A percentile compares a stretch with the other conserved stretches of the same genome.
These are phyloP conservation scores for Galaxias olidus DNA, from an alignment of 2,797 vertebrate genomes.

Conservation along the genomic window DNA sequence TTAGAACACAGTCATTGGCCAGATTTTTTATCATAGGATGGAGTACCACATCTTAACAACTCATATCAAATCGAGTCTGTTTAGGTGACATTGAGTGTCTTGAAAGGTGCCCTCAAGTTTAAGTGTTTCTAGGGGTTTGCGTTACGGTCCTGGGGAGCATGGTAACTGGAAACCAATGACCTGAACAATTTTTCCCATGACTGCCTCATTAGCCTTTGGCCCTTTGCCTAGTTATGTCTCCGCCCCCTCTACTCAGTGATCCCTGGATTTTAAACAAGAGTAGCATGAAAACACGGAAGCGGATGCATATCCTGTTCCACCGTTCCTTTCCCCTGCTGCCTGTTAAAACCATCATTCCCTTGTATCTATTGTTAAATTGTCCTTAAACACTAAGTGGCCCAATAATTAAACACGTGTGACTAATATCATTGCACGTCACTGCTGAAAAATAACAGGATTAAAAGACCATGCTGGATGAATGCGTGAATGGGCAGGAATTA, in stretches of 20 bases:
- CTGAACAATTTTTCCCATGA: slow-evolving; percentile 1
- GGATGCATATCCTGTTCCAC: slow-evolving; percentile 45
- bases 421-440: neutral
- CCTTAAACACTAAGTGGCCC: neutral
- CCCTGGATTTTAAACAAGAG: slow-evolving; percentile 22
- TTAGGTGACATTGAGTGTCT: too few relatives aligned
- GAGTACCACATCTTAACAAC: too few relatives aligned
- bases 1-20: too few relatives aligned
- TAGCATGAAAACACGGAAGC: slow-evolving; percentile 7
- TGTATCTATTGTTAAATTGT: neutral
- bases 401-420: too few relatives aligned
- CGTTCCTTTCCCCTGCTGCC: neutral
- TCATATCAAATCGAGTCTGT: too few relatives aligned
- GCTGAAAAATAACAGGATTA: neutral
- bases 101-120: too few relatives aligned
- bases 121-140: too few relatives aligned
- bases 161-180: too few relatives aligned
- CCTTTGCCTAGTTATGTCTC: neutral
- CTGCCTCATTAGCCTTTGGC: slow-evolving; percentile 8
- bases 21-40: too few relatives aligned
- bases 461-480: neutral
- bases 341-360: neutral
- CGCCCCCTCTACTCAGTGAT: slow-evolving; percentile 25
- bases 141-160: too few relatives aligned
- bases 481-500: neutral